phyloP scores from a whole-genome alignment of 2,888 invertebrate genomes.

The Plusia festucae region DNA sequence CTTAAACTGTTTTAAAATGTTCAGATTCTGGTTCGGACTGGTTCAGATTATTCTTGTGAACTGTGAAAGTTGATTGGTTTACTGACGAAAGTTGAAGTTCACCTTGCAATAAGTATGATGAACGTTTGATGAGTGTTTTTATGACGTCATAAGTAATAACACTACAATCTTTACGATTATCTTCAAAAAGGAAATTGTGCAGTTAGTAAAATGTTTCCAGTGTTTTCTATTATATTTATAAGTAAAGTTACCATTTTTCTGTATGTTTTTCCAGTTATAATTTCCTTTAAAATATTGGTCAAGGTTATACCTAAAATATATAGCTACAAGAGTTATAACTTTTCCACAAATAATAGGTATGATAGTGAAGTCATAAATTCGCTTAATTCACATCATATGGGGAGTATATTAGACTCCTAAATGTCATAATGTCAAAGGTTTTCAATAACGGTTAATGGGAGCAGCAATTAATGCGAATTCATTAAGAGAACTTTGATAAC shows the following conservation, averaged over 20 bases:
- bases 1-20: constrained; percentile 22
- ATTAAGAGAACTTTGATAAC: constrained; percentile 62
- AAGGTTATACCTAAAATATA: no score
- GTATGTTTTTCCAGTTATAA: neutral
- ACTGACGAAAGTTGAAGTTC: constrained; percentile 14
- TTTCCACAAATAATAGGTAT: neutral
- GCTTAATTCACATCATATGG: neutral
- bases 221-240: no score
- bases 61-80: constrained; percentile 20
- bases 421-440: constrained; percentile 20
- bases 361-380: neutral
- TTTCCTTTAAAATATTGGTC: no score
- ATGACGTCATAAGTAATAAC: neutral
- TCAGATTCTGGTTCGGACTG: no score
- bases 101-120: constrained; percentile 23
- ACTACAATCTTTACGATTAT: neutral
- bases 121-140: neutral
- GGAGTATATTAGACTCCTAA: neutral
- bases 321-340: no score
- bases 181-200: no score
- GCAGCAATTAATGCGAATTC: constrained; percentile 63
- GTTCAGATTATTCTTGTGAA: constrained; percentile 15
- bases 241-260: neutral
- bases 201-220: no score
- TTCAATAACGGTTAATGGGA: constrained; percentile 55